A percentile compares a stretch with the other conserved stretches of the same genome.
These are phyloP conservation scores for Schrankia costaestrigalis DNA, from an alignment of 2,888 invertebrate species.

Conservation along the genomic window DNA sequence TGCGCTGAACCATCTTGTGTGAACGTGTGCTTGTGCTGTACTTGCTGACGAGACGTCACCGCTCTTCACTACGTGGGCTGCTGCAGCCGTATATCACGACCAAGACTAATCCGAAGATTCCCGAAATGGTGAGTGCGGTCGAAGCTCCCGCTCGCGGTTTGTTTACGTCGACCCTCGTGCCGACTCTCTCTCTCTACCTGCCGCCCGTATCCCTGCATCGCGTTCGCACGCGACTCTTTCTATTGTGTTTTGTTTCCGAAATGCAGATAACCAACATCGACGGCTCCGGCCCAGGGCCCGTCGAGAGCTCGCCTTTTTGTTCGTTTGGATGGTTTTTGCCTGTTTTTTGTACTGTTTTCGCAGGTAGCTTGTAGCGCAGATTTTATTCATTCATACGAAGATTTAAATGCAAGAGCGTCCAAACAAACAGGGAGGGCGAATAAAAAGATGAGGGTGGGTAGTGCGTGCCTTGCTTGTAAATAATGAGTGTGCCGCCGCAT, in stretches of 20 bases:
- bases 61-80: conserved; percentile 72
- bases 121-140: conserved; percentile 80
- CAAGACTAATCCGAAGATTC: conserved; percentile 58
- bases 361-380: conserved; percentile 61
- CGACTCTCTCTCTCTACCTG: conserved; percentile 73
- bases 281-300: conserved; percentile 62
- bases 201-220: conserved; percentile 73
- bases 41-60: conserved; percentile 60
- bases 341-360: conserved; percentile 70
- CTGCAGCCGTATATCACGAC: conserved; percentile 50
- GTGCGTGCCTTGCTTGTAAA: conserved; percentile 64
- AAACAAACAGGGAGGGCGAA: conserved; percentile 38
- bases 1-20: conserved; percentile 60
- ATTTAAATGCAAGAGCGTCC: conserved; percentile 9
- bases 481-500: conserved; percentile 69
- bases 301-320: conserved; percentile 70
- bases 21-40: conserved; percentile 63
- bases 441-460: conserved; percentile 46
- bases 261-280: conserved; percentile 76
- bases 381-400: conserved; percentile 42
- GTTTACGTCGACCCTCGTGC: conserved; percentile 76
- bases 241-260: conserved; percentile 80
- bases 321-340: conserved; percentile 58
- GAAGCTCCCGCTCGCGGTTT: conserved; percentile 75
- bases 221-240: conserved; percentile 73